Base-by-base conservation (phyloP, 2,888 invertebrate genomes). In the Coremacera marginata region DNA sequence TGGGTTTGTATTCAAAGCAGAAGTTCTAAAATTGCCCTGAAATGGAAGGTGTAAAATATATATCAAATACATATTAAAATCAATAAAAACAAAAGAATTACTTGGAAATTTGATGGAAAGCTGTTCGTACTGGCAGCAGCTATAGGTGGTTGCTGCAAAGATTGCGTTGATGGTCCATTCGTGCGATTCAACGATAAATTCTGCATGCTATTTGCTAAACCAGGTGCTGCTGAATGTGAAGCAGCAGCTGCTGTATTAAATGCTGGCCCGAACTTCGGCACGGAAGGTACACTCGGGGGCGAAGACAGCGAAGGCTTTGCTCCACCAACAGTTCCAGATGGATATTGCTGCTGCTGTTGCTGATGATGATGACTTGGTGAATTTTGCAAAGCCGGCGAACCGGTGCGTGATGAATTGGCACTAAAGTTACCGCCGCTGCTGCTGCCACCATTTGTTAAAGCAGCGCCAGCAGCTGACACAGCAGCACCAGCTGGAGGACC, bases 331-430 rank as follows among this genome's bases (percentile, higher is more conserved):
- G 22, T 57, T 44, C 65, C 74, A 22, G 25, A 8, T 22, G 68
- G 34, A 51, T 60, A 60, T 44, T 44, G 11, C 14, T 44, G 44
- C 63, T 77, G 80, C 73, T 73, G 78, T 22, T 77, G 81, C 44
- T 62, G 77, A 31, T 60, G 60, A 25, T 60, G 60, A 67, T 67
- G 74, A 67, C 34, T 52, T 52, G 74, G 74, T n/a, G 74, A 74
- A 19, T 14, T 76, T 63, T 76, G 74, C 34, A 79, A 60, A 22
- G 83, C 86, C 0, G 89, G 88, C 37, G 89, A 89, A 5, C 87
- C 85, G 25, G 89, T 90, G 68, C 90, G 84, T 5, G 89, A 90
- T 51, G 89, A 90, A 57, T 87, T 85, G 44, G 84, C 82, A 81
- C 89, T 89, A 16, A 67, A 67, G 19, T 82, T 60, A 73, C 72